Conservation (phyloP, 2,113 vertebrate genomes). For the Rallus limicola region DNA sequence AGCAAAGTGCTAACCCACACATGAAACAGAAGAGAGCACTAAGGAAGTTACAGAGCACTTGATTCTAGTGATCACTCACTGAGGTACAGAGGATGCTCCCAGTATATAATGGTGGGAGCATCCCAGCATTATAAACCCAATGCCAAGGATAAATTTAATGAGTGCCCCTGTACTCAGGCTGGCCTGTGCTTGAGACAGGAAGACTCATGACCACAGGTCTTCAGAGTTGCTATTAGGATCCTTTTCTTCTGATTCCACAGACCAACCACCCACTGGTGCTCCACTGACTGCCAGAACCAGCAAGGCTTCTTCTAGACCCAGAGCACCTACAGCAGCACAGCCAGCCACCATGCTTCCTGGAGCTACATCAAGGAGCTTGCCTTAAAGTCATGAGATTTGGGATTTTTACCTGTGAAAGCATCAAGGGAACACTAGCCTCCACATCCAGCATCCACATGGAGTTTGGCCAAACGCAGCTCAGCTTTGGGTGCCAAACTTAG, state of each 20-base stretch:
- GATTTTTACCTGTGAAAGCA: neutral
- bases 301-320: neutral
- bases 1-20: neutral
- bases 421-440: neutral
- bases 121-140: neutral
- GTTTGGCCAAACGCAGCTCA: neutral
- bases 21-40: neutral
- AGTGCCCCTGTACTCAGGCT: neutral
- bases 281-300: neutral
- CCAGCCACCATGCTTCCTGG: rapidly evolving
- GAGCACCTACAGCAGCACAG: neutral
- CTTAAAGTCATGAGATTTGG: neutral
- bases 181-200: rapidly evolving
- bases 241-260: neutral
- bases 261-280: neutral
- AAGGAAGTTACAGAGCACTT: neutral
- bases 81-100: neutral
- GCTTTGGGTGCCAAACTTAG: neutral
- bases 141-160: neutral
- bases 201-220: neutral
- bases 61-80: neutral
- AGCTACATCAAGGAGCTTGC: neutral
- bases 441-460: neutral
- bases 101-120: too few relatives aligned
- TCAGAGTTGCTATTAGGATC: neutral